These are phyloP conservation scores for Aporrectodea caliginosa DNA, from an alignment of 1,140 invertebrate species.

Conservation along the genomic window DNA sequence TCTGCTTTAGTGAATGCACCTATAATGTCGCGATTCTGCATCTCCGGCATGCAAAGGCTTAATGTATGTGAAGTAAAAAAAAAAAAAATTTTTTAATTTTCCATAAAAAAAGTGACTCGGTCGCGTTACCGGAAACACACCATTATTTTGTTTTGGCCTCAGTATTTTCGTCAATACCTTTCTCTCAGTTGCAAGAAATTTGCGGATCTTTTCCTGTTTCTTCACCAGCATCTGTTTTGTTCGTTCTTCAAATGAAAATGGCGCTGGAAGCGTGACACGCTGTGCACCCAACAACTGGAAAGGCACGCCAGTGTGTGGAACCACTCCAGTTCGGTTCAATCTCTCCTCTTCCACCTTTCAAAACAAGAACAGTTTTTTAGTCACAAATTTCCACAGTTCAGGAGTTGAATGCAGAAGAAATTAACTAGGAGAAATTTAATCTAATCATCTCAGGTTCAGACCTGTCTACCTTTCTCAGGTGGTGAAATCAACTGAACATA, in stretches of 20 bases:
- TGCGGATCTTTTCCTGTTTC: slow-evolving; percentile 59
- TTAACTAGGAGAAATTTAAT: not conserved
- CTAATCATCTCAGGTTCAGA: not conserved
- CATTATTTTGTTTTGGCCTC: no score
- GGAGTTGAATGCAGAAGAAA: not conserved
- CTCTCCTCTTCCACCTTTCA: not conserved
- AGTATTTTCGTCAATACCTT: no score
- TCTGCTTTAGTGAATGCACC: no score
- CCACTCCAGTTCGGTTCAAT: not conserved
- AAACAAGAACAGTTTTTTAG: not conserved
- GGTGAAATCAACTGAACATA: not conserved
- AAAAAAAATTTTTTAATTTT: no score
- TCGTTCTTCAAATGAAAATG: slow-evolving; percentile 61
- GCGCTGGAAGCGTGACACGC: slow-evolving; percentile 32
- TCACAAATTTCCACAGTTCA: not conserved
- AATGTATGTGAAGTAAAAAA: no score
- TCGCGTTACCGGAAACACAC: no score
- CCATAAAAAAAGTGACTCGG: no score
- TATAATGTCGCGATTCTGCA: no score
- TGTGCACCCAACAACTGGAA: not conserved
- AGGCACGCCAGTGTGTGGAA: not conserved
- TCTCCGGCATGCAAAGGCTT: no score
- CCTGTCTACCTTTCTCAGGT: not conserved
- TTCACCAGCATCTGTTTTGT: slow-evolving; percentile 54
- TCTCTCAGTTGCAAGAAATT: slow-evolving; percentile 46